phyloP scores from a whole-genome alignment of 2,797 vertebrate genomes.

The Thunnus albacares region DNA sequence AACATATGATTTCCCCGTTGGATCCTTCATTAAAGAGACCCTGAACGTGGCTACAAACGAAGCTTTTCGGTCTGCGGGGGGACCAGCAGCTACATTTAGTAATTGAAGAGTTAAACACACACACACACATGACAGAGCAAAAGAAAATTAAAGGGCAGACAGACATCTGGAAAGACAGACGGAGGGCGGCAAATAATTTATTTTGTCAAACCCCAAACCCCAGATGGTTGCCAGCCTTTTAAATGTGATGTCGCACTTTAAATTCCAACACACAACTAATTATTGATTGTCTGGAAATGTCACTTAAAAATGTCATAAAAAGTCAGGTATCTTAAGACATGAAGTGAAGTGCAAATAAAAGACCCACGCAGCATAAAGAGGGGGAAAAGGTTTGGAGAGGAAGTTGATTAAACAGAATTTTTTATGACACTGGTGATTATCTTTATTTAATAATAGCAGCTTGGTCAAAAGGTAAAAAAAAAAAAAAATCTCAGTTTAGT shows the following conservation, averaged over 20 bases:
- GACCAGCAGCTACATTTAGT: constrained; percentile 31
- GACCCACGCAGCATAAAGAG: background rate
- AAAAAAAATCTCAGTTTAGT: background rate
- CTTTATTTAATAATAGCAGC: background rate
- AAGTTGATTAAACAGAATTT: background rate
- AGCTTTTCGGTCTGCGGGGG: constrained; percentile 16
- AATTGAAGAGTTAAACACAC: constrained; percentile 31
- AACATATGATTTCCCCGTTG: background rate
- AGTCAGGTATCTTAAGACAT: constrained; percentile 55
- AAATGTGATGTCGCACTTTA: constrained; percentile 71
- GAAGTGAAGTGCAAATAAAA: constrained; percentile 41
- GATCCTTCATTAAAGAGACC: background rate
- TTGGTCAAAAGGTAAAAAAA: background rate
- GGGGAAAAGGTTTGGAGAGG: constrained; percentile 1
- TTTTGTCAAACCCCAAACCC: constrained; percentile 68
- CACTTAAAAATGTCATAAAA: constrained; percentile 60
- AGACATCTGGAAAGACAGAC: constrained; percentile 76
- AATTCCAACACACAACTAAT: constrained; percentile 70
- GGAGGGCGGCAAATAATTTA: constrained; percentile 72
- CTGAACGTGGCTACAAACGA: background rate
- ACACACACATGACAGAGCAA: constrained; percentile 27
- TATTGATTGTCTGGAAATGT: constrained; percentile 76
- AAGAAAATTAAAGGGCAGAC: constrained; percentile 68
- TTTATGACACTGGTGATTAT: background rate
- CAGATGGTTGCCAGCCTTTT: constrained; percentile 73